Conservation (phyloP, 2,113 vertebrate genomes). For the Empidonax traillii region DNA sequence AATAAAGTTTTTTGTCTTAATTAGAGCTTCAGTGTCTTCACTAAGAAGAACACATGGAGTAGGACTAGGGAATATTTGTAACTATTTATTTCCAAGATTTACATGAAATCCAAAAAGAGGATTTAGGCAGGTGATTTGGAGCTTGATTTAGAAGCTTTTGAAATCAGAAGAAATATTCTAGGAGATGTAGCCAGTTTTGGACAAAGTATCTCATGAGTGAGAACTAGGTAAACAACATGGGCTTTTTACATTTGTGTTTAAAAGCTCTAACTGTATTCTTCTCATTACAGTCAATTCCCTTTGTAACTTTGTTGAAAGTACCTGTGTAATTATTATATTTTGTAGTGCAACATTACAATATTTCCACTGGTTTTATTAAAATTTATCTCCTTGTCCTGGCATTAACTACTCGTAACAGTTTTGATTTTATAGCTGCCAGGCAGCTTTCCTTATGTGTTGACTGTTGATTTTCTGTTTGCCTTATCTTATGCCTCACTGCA, state of each 20-base stretch:
- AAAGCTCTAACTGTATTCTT: not conserved
- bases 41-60: rapidly evolving
- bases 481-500: not conserved
- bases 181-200: not conserved
- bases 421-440: not conserved
- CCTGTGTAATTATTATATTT: not conserved
- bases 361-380: not conserved
- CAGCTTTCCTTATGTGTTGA: not conserved
- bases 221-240: not conserved
- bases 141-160: not conserved
- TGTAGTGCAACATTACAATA: not conserved
- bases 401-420: not conserved
- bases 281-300: not conserved
- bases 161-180: not conserved
- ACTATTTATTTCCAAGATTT: not conserved
- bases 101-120: not conserved
- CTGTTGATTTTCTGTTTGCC: not conserved
- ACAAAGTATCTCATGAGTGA: not conserved
- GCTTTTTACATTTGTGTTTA: not conserved
- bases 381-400: not conserved
- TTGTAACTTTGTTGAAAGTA: not conserved
- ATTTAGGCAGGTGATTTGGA: not conserved
- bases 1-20: not conserved
- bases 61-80: not conserved
- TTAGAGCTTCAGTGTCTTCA: not conserved